A percentile compares a stretch with the other conserved stretches of the same genome.
Evolutionary conservation across 2,888 invertebrate genomes (phyloP).

Genomic region (Apomyelois bistriatella): DNA sequence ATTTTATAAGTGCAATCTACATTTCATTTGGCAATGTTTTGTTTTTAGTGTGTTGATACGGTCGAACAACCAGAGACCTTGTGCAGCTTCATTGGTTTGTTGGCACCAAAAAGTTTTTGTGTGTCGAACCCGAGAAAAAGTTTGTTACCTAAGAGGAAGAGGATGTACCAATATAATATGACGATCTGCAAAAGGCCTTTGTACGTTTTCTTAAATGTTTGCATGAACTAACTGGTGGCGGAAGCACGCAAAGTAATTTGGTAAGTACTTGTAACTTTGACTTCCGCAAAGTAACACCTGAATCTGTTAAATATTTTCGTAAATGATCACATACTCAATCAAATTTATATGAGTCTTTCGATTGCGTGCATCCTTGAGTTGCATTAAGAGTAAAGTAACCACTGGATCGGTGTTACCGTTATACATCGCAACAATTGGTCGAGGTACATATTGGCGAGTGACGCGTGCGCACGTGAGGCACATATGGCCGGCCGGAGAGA

Average conservation of each 20-base stretch:
- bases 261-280: too few species aligned
- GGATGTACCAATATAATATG: too few species aligned
- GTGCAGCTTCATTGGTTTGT: too few species aligned
- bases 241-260: too few species aligned
- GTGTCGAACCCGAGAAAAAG: too few species aligned
- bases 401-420: slow-evolving; percentile 37
- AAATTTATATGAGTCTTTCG: slow-evolving; percentile 21
- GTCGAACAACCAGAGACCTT: not conserved
- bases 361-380: slow-evolving; percentile 40
- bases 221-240: too few species aligned
- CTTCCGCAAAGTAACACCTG: too few species aligned
- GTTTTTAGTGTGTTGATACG: not conserved
- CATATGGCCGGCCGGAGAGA: slow-evolving; percentile 33
- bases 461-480: slow-evolving; percentile 34
- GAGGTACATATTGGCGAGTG: slow-evolving; percentile 28
- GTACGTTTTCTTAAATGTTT: too few species aligned
- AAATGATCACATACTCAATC: slow-evolving; percentile 33
- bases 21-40: slow-evolving; percentile 40
- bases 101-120: too few species aligned
- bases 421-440: slow-evolving; percentile 41
- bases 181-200: too few species aligned
- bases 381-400: slow-evolving; percentile 33
- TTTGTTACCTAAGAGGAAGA: too few species aligned
- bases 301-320: slow-evolving; percentile 20
- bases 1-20: slow-evolving; percentile 45